Evolutionary conservation across 2,888 invertebrate species (phyloP), one percentile per base, ranked within the genome.

Genomic region (Limenitis arthemis): DNA sequence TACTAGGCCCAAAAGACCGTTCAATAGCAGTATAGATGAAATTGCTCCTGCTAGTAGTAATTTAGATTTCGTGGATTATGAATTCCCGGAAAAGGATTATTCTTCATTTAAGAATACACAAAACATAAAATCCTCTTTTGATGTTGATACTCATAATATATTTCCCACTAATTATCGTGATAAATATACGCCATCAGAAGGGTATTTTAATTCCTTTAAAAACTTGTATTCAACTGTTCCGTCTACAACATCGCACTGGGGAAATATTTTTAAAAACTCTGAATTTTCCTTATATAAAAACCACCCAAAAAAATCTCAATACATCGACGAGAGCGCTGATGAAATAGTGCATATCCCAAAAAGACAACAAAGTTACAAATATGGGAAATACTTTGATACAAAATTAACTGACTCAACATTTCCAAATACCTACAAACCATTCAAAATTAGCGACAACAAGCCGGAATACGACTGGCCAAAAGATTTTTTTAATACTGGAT

Each of bases 331-430:
- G 33, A 49, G 40, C 43, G 68, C 61, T 29, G 79, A 76, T 41
- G 75, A 81, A 20, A 59, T 79, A n/a, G 75, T 84, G 1, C 76
- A 77, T 55, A 83, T 85, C 64, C 81, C 83, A 11, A 81, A 77
- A 61, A 73, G 71, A 56, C 76, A 70, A 28, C 61, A 66, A 38
- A 62, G 51, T 52, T 52, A 54, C 44, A 79, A 73, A 62, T 65
- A 65, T 50, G 70, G 67, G n/a, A 79, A 76, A 53, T 54, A 68
- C 49, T 63, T 63, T 12, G 76, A 77, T 39, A 68, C 54, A 43
- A 75, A 72, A 56, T 61, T 68, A 11, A 63, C 53, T 43, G 79
- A 79, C 49, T 81, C 73, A 73, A 61, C 69, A 4, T 60, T 53
- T 11, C 63, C 68, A 36, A 59, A 61, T 32, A 70, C 64, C 54